Conservation (phyloP, 1,140 invertebrate genomes). For the Drosophila subobscura region DNA sequence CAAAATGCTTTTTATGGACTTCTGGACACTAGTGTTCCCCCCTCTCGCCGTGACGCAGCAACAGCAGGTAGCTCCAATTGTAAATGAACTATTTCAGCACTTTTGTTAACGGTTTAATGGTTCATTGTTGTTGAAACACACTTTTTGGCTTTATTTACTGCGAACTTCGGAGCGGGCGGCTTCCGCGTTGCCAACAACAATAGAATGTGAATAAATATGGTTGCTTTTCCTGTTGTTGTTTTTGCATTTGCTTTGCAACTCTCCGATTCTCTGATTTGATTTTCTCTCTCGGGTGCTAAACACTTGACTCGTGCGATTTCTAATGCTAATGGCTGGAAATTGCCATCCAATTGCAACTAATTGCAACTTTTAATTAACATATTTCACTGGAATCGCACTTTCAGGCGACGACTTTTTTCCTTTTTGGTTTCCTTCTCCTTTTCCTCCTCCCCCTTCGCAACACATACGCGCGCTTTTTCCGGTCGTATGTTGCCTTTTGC, state of each 20-base stretch:
- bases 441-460: background rate
- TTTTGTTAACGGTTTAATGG: conserved; percentile 36
- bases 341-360: conserved; percentile 54
- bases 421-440: conserved; percentile 49
- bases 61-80: conserved; percentile 32
- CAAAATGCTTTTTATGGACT: conserved; percentile 47
- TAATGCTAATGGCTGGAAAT: conserved; percentile 40
- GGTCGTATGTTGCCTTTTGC: conserved; percentile 28
- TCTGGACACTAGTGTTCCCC: conserved; percentile 9
- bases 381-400: conserved; percentile 28
- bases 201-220: background rate
- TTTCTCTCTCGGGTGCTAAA: conserved; percentile 57
- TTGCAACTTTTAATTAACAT: conserved; percentile 51
- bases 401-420: conserved; percentile 14
- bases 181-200: conserved; percentile 34
- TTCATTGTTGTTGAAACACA: conserved; percentile 30
- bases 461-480: conserved; percentile 57
- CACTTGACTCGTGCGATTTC: conserved; percentile 43
- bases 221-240: background rate
- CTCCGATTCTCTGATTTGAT: conserved; percentile 9
- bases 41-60: no score
- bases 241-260: background rate
- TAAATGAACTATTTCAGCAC: conserved; percentile 56
- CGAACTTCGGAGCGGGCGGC: conserved; percentile 27
- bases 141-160: conserved; percentile 3